Evolutionary conservation across 2,113 vertebrate genomes (phyloP).

Genomic region (Neotoma lepida): DNA sequence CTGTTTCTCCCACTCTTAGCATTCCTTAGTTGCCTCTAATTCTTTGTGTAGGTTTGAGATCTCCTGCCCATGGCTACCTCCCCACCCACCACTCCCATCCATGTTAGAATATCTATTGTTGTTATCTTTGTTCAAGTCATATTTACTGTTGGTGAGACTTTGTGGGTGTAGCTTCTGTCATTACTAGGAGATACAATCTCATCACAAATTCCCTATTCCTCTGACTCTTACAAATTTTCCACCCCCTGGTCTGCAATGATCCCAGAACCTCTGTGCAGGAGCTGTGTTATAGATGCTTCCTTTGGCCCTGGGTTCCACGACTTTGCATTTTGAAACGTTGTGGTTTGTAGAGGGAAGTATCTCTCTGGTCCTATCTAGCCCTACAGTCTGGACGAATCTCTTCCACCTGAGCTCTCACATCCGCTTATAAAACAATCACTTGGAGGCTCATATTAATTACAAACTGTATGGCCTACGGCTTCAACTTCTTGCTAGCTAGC

Average conservation of each 20-base stretch:
- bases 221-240: not conserved
- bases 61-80: not conserved
- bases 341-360: not conserved
- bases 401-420: too few relatives aligned
- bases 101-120: not conserved
- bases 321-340: not conserved
- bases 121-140: not conserved
- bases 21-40: not conserved
- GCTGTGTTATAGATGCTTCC: not conserved
- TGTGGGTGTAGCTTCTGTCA: not conserved
- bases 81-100: not conserved
- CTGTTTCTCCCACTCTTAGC: not conserved
- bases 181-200: not conserved
- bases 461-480: too few relatives aligned
- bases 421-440: too few relatives aligned
- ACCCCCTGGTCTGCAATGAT: not conserved
- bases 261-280: not conserved
- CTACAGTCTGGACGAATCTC: too few relatives aligned
- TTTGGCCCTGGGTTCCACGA: not conserved
- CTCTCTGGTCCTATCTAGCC: too few relatives aligned
- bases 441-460: too few relatives aligned
- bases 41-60: not conserved
- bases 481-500: too few relatives aligned
- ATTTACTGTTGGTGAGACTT: not conserved
- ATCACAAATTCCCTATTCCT: not conserved